These are phyloP conservation scores for Suncus etruscus DNA, from an alignment of 2,113 vertebrate species.

Conservation along the genomic window DNA sequence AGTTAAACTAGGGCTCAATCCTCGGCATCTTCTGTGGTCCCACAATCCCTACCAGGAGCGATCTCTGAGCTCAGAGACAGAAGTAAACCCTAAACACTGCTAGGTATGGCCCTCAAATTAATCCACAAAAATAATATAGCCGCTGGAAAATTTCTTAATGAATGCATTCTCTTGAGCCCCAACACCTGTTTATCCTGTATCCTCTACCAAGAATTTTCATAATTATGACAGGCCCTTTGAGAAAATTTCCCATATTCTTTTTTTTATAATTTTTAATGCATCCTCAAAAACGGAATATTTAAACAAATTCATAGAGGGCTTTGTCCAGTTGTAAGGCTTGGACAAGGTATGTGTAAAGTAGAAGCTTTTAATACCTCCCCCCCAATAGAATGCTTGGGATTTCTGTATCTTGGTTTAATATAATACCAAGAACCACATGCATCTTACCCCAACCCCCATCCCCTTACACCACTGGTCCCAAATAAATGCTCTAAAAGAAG, in stretches of 20 bases:
- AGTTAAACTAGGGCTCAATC: no score
- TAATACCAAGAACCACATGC: constrained; percentile 74
- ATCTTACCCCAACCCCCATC: neutral
- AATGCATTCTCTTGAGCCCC: constrained; percentile 56
- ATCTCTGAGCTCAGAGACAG: no score
- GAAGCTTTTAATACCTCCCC: constrained; percentile 6
- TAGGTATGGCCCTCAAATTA: no score
- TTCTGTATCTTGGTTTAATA: constrained; percentile 80
- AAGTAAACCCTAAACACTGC: no score
- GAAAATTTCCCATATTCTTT: constrained; percentile 74
- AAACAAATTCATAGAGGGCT: constrained; percentile 67
- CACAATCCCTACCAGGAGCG: no score
- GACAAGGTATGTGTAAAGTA: constrained; percentile 15
- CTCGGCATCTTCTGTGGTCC: no score
- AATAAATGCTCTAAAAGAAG: constrained; percentile 81
- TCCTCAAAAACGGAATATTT: constrained; percentile 74
- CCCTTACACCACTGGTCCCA: constrained; percentile 80
- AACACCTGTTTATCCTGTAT: constrained; percentile 70
- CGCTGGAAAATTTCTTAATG: neutral
- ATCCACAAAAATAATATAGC: no score
- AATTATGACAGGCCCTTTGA: constrained; percentile 61
- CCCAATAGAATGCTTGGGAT: constrained; percentile 69
- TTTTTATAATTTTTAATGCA: constrained; percentile 74
- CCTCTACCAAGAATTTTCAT: constrained; percentile 41
- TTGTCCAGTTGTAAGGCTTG: constrained; percentile 68